Evolutionary conservation across 2,113 vertebrate species (phyloP).

Genomic region (Leptodactylus fuscus): DNA sequence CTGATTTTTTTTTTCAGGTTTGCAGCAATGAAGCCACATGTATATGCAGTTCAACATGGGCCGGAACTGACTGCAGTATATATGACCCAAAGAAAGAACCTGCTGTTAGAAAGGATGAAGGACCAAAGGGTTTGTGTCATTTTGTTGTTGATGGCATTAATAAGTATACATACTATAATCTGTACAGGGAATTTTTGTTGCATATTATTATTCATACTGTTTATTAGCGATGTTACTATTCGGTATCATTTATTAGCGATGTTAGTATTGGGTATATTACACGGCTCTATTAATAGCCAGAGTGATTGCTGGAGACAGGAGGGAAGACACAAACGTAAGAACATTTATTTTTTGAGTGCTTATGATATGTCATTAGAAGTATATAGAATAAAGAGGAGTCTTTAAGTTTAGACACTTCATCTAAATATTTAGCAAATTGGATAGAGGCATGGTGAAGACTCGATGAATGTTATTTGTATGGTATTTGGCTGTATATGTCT

Average conservation of each 20-base stretch:
- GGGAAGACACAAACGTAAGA: not conserved
- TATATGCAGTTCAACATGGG: conserved; percentile 94
- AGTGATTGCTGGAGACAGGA: too few species aligned
- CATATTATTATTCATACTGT: not conserved
- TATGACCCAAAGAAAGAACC: conserved; percentile 86
- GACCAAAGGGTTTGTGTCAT: conserved; percentile 94
- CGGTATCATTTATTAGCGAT: too few species aligned
- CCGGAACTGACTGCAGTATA: conserved; percentile 98
- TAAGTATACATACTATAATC: not conserved
- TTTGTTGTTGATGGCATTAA: conserved; percentile 68
- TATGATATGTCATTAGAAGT: not conserved
- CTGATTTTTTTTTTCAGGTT: conserved; percentile 75
- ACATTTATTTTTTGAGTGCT: not conserved
- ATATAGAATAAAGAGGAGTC: not conserved
- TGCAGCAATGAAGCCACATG: conserved; percentile 98
- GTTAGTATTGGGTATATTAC: not conserved
- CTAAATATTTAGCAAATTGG: not conserved
- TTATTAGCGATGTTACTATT: not conserved
- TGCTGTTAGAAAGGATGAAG: conserved; percentile 82
- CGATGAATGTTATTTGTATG: not conserved
- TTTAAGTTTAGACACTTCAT: not conserved
- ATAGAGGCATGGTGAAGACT: not conserved
- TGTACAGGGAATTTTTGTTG: not conserved
- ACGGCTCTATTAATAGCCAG: not conserved
- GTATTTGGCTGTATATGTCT: not conserved